Percentiles rank a stretch among this genome's conserved stretches.
phyloP scores from a whole-genome alignment of 2,113 vertebrate genomes.

The Solea solea region DNA sequence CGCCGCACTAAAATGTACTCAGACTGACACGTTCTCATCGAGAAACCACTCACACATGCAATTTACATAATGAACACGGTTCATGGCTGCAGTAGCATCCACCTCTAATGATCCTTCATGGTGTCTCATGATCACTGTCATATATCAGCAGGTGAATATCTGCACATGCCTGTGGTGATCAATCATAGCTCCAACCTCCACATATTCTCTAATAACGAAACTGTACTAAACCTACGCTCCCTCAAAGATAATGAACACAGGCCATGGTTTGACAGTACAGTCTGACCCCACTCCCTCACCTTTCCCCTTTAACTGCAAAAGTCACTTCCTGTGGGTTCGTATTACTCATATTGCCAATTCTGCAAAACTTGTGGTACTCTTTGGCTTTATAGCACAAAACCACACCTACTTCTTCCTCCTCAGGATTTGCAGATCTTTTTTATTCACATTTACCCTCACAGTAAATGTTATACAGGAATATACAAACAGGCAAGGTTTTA shows the following conservation, averaged over 20 bases:
- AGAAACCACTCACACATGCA: not conserved
- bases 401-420: not conserved
- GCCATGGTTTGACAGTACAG: constrained; percentile 31
- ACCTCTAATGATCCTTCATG: constrained; percentile 25
- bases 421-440: constrained; percentile 25
- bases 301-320: constrained; percentile 31
- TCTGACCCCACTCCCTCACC: constrained; percentile 44
- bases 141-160: constrained; percentile 27
- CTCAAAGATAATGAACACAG: constrained; percentile 45
- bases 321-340: constrained; percentile 35
- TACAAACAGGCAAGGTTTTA: constrained; percentile 31
- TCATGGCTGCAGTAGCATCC: constrained; percentile 3
- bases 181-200: constrained; percentile 31
- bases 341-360: constrained; percentile 8
- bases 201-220: not conserved
- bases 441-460: constrained; percentile 41
- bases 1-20: too few species aligned
- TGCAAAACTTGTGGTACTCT: not conserved
- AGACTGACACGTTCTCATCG: not conserved
- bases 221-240: constrained; percentile 12
- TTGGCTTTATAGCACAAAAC: constrained; percentile 16
- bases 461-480: constrained; percentile 46
- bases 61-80: constrained; percentile 3
- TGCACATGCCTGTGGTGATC: constrained; percentile 34
- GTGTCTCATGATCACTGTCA: constrained; percentile 25